Percentiles rank a stretch among this genome's conserved stretches.
Conservation (phyloP, 2,113 vertebrate species). For the Poecile atricapillus region DNA sequence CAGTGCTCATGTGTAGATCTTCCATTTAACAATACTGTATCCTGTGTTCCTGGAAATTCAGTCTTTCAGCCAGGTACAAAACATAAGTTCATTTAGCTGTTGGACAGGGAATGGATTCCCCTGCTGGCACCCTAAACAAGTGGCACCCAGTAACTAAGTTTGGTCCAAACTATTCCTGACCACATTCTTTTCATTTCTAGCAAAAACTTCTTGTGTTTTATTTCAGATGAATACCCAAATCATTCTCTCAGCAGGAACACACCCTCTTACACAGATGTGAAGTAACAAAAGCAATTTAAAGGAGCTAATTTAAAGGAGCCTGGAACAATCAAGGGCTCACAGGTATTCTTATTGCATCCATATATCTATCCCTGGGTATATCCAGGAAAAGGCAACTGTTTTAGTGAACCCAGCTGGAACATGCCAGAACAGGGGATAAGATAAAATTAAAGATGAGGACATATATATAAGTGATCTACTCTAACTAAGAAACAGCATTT, state of each 20-base stretch:
- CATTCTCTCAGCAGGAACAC: background rate
- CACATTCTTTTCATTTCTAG: background rate
- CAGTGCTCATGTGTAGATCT: background rate
- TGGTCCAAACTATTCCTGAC: background rate
- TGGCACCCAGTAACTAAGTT: background rate
- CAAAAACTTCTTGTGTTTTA: background rate
- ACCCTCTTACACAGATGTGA: background rate
- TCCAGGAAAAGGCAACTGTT: background rate
- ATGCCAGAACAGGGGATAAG: background rate
- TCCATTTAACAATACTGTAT: background rate
- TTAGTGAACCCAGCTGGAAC: background rate
- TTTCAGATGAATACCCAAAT: background rate
- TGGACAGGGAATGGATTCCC: background rate
- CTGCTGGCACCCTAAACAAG: background rate
- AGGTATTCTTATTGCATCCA: accelerated
- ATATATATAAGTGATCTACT: background rate
- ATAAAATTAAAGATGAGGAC: background rate
- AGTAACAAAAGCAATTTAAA: background rate
- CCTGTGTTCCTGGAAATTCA: background rate
- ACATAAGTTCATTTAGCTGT: background rate
- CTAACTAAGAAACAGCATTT: background rate
- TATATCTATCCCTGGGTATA: background rate
- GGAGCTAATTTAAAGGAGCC: background rate
- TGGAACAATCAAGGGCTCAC: background rate
- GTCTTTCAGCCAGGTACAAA: background rate